A percentile compares a stretch with the other conserved stretches of the same genome.
Evolutionary conservation across 2,113 vertebrate genomes (phyloP).

Genomic region (Turnix velox): DNA sequence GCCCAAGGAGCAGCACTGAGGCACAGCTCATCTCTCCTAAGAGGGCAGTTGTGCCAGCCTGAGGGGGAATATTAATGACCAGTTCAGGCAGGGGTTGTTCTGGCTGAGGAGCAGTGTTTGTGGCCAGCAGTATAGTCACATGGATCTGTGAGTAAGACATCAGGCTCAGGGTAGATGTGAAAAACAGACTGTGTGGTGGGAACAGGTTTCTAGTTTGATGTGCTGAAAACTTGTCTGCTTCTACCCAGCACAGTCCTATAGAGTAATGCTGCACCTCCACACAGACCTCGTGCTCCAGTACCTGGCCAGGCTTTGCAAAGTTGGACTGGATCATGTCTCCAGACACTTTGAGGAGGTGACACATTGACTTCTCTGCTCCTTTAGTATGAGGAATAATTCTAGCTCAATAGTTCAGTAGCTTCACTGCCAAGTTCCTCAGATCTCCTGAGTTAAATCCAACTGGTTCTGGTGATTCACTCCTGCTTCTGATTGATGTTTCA

Average conservation of each 20-base stretch:
- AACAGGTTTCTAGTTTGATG: neutral
- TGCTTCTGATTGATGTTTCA: neutral
- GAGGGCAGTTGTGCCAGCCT: neutral
- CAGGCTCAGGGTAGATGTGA: neutral
- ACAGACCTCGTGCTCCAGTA: neutral
- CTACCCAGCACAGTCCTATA: neutral
- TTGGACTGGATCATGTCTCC: neutral
- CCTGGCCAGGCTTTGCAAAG: neutral
- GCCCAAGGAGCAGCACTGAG: neutral
- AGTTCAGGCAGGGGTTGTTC: neutral
- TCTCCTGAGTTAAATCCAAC: neutral
- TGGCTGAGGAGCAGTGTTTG: neutral
- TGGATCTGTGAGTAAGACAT: neutral
- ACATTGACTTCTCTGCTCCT: neutral
- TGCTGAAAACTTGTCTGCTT: neutral
- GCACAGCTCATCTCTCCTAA: neutral
- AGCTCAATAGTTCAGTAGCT: accelerated
- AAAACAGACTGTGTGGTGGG: neutral
- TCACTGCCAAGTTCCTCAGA: neutral
- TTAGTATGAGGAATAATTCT: accelerated
- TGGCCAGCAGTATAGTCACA: neutral
- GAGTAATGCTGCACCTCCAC: neutral
- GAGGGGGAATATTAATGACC: neutral
- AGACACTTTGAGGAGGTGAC: neutral
- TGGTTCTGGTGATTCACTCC: neutral